These are phyloP conservation scores for Coracopsis vasa DNA, from an alignment of 2,113 vertebrate species.

Conservation along the genomic window DNA sequence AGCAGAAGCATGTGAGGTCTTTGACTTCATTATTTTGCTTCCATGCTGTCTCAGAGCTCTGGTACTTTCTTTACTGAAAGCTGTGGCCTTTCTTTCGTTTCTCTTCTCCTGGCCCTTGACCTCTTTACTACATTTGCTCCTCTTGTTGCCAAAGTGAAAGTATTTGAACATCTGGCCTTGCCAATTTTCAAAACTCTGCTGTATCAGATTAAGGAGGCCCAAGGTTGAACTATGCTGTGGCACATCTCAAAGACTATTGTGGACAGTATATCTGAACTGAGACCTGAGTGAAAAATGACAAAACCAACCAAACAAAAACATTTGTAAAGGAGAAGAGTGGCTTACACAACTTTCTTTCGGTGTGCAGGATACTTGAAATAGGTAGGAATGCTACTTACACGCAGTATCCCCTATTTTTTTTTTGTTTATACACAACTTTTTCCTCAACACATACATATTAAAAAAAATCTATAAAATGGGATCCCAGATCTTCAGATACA, in stretches of 20 bases:
- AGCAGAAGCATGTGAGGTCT: conserved; percentile 19
- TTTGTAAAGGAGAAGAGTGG: background rate
- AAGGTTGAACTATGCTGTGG: conserved; percentile 60
- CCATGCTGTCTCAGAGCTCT: conserved; percentile 1
- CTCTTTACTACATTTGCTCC: conserved; percentile 49
- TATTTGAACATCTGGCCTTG: conserved; percentile 74
- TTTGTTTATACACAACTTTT: background rate
- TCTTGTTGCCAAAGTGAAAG: conserved; percentile 72
- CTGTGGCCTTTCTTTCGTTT: background rate
- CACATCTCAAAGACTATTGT: background rate
- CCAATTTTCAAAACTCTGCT: conserved; percentile 44
- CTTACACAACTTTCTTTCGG: background rate
- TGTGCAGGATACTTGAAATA: background rate
- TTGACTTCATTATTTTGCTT: conserved; percentile 58
- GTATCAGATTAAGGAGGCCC: conserved; percentile 73
- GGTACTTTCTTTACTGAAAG: background rate
- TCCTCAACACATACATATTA: background rate
- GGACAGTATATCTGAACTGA: background rate
- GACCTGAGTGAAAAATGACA: background rate
- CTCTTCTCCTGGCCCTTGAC: conserved; percentile 66
- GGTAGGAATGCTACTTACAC: background rate
- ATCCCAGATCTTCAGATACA: background rate
- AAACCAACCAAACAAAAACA: background rate
- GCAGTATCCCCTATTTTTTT: background rate
- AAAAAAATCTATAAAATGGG: background rate